phyloP scores from a whole-genome alignment of 2,888 invertebrate genomes.

The Bibio marci region DNA sequence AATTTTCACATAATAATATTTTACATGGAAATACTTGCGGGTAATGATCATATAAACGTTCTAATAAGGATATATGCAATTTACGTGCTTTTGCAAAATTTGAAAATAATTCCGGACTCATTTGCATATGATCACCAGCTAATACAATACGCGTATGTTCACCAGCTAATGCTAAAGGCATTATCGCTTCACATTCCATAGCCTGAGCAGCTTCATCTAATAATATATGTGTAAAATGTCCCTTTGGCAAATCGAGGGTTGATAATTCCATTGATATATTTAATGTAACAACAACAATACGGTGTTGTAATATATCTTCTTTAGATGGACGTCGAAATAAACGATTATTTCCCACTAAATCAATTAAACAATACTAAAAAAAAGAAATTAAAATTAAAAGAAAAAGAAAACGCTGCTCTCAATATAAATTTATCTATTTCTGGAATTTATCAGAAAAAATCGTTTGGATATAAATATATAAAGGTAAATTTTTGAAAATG shows the following conservation, averaged over 20 bases:
- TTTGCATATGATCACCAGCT: constrained; percentile 75
- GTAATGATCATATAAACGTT: constrained; percentile 61
- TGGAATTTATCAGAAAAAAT: background rate
- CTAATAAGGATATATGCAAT: constrained; percentile 55
- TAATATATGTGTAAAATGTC: constrained; percentile 57
- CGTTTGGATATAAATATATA: background rate
- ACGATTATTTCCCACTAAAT: constrained; percentile 33
- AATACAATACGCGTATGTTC: constrained; percentile 55
- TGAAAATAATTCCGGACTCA: constrained; percentile 67
- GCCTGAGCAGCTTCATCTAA: constrained; percentile 79
- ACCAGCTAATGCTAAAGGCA: constrained; percentile 57
- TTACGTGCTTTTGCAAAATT: constrained; percentile 51
- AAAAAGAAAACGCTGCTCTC: background rate
- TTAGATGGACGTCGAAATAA: constrained; percentile 50
- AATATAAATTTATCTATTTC: background rate
- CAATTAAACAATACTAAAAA: constrained; percentile 54
- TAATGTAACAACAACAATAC: constrained; percentile 62
- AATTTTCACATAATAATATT: constrained; percentile 65
- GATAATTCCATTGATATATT: constrained; percentile 60
- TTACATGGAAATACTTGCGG: constrained; percentile 57
- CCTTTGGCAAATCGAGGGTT: constrained; percentile 45
- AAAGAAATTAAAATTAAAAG: constrained; percentile 7
- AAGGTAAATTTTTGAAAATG: background rate
- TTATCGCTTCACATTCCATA: constrained; percentile 69
- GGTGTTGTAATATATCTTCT: constrained; percentile 51